A percentile compares a stretch with the other conserved stretches of the same genome.
Evolutionary conservation across 2,888 invertebrate species (phyloP).

Genomic region (Mesorhabditis spiculigera): DNA sequence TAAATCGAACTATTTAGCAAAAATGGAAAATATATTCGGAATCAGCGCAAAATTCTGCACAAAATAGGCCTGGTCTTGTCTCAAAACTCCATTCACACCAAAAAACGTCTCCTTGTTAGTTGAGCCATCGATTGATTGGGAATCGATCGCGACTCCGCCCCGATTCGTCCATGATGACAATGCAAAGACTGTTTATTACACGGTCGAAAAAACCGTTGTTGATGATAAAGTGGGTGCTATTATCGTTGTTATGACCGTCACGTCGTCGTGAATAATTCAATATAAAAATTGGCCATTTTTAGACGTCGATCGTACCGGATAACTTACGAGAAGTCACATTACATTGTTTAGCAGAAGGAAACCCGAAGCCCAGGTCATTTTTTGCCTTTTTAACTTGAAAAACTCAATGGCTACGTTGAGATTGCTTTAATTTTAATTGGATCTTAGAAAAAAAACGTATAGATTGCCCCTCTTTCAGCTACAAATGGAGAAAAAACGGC

Average conservation of each 20-base stretch:
- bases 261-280: neutral
- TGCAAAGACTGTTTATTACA: constrained; percentile 45
- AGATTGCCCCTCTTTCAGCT: constrained; percentile 56
- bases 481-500: constrained; percentile 89
- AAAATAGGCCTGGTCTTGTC: no score
- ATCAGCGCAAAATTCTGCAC: no score
- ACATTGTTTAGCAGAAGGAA: constrained; percentile 92
- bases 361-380: constrained; percentile 85
- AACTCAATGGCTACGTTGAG: constrained; percentile 1
- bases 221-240: constrained; percentile 16
- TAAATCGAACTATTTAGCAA: no score
- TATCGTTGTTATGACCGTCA: neutral
- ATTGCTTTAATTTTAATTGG: neutral
- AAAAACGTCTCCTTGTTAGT: no score
- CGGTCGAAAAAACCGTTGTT: constrained; percentile 37
- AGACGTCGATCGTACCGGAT: constrained; percentile 20
- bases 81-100: no score
- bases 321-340: constrained; percentile 67
- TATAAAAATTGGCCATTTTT: constrained; percentile 3
- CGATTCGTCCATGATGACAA: constrained; percentile 46
- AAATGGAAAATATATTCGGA: no score
- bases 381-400: neutral
- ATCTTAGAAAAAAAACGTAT: neutral
- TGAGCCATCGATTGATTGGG: constrained; percentile 29
- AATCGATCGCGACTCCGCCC: constrained; percentile 51